Evolutionary conservation across 2,888 invertebrate species (phyloP).

Genomic region (Copidosoma aretas): DNA sequence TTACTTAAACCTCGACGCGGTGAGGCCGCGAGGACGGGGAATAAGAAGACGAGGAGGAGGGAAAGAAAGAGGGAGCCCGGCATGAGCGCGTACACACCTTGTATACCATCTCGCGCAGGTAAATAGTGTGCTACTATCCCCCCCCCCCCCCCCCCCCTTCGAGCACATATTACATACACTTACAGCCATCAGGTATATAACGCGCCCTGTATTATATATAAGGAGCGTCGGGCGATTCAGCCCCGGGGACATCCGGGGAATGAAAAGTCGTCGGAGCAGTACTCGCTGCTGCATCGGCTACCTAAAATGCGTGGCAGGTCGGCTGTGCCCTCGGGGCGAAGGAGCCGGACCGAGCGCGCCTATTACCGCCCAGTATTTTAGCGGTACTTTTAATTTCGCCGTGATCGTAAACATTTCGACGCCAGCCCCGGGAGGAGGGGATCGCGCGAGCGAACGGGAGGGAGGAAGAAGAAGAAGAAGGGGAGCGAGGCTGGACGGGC

Average conservation of each 20-base stretch:
- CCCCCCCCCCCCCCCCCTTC: no score
- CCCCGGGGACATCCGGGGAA: constrained; percentile 31
- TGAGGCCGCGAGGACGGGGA: background rate
- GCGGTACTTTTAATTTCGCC: constrained; percentile 61
- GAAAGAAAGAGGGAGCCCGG: no score
- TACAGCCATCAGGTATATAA: no score
- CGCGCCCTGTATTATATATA: no score
- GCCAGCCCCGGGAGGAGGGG: constrained; percentile 30
- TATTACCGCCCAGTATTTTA: constrained; percentile 58
- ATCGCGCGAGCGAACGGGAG: constrained; percentile 14
- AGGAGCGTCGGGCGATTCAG: constrained; percentile 3
- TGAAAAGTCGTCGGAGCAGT: constrained; percentile 28
- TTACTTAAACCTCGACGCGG: constrained; percentile 25
- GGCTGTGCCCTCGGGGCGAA: constrained; percentile 30
- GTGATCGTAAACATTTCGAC: constrained; percentile 62
- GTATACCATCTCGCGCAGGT: no score
- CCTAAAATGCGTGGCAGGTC: constrained; percentile 10
- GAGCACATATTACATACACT: no score
- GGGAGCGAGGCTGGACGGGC: constrained; percentile 22
- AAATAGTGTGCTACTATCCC: no score
- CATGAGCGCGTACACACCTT: no score
- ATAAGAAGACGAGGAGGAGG: background rate
- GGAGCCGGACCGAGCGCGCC: constrained; percentile 45
- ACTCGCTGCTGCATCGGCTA: background rate
- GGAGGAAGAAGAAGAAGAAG: constrained; percentile 50